Evolutionary conservation across 1,140 invertebrate genomes (phyloP).

Genomic region (Acromyrmex heyeri): DNA sequence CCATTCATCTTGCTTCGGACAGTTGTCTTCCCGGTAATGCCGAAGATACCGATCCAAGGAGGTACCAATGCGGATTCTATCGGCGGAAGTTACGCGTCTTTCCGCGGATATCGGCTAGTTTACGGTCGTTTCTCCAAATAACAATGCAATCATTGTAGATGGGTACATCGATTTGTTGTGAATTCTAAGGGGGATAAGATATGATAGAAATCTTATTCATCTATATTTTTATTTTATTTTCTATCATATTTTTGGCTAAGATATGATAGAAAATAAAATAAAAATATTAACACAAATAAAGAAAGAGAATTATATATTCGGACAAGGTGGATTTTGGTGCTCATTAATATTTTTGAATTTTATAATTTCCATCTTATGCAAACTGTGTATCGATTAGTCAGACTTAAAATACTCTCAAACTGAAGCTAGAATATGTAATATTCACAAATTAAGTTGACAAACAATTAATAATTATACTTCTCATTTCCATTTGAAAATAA

Average conservation of each 20-base stretch:
- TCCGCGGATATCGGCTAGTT: slow-evolving; percentile 61
- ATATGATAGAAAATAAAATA: not conserved
- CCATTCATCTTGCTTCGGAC: slow-evolving; percentile 64
- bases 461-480: not conserved
- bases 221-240: too few species aligned
- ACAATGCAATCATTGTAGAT: slow-evolving; percentile 8
- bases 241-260: not conserved
- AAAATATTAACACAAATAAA: too few species aligned
- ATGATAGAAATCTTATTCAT: too few species aligned
- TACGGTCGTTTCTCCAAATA: slow-evolving; percentile 7
- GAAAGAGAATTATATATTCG: too few species aligned
- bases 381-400: too few species aligned
- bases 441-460: too few species aligned
- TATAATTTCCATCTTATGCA: too few species aligned
- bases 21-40: slow-evolving; percentile 62
- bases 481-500: not conserved
- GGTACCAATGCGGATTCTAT: slow-evolving; percentile 60
- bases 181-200: not conserved
- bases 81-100: slow-evolving; percentile 51
- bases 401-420: too few species aligned
- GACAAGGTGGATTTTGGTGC: too few species aligned
- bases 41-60: slow-evolving; percentile 68
- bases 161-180: not conserved
- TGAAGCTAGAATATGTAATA: too few species aligned
- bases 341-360: too few species aligned